Conservation (phyloP, 2,113 vertebrate genomes). For the Clarias macrocephalus region DNA sequence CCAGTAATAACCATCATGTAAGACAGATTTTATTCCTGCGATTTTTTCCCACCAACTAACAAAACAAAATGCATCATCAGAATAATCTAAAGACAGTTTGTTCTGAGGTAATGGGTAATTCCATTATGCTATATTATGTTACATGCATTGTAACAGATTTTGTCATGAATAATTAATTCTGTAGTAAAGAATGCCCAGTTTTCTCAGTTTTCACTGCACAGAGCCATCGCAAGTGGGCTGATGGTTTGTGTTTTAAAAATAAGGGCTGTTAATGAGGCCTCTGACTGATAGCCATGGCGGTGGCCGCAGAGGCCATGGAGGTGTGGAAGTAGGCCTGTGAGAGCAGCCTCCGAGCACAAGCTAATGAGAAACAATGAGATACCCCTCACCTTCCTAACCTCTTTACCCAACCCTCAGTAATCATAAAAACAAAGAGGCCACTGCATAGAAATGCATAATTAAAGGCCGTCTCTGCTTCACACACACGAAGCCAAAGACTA, state of each 20-base stretch:
- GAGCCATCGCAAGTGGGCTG: not conserved
- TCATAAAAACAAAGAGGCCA: conserved; percentile 41
- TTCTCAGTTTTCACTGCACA: conserved; percentile 21
- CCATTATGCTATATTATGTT: conserved; percentile 6
- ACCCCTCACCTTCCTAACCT: conserved; percentile 41
- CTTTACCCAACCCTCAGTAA: conserved; percentile 20
- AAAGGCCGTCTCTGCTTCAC: not conserved
- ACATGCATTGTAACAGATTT: conserved; percentile 7
- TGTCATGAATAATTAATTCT: conserved; percentile 41
- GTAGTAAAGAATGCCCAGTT: not conserved
- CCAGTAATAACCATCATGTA: conserved; percentile 10
- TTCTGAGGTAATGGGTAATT: conserved; percentile 18
- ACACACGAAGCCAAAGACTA: not conserved
- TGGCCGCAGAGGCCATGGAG: conserved; percentile 17
- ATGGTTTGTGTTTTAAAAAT: conserved; percentile 36
- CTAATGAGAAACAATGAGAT: conserved; percentile 61
- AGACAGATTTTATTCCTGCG: not conserved
- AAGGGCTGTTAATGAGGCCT: conserved; percentile 53
- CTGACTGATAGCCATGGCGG: conserved; percentile 56
- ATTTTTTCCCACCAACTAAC: not conserved
- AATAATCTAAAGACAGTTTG: conserved; percentile 30
- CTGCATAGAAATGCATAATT: conserved; percentile 6
- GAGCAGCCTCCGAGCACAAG: conserved; percentile 36
- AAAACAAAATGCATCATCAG: conserved; percentile 31
- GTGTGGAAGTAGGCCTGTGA: conserved; percentile 34